Base-by-base conservation (phyloP, 92 coral and sea anemone genomes). In the Palythoa caribaeorum region DNA sequence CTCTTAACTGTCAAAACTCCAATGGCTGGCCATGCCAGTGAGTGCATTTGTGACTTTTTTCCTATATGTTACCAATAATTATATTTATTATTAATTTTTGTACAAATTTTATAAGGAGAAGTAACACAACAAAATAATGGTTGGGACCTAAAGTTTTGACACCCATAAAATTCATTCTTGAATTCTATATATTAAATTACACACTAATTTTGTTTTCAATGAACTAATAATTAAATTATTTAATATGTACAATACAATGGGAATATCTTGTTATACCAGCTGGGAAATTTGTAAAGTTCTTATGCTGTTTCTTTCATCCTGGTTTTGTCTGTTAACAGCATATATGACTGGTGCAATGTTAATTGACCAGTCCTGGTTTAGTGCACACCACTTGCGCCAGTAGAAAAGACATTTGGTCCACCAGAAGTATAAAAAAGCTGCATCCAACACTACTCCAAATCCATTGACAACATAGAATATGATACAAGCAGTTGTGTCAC, bases 321-420 rank as follows among this genome's bases (percentile, higher is more conserved):
- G 88, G 80, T 38, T 91, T 55, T 80, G 92, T 17, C 89, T 88
- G 62, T 90, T 91, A 13, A 81, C 65, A 3, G 79, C 48, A 2
- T 91, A 83, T 72, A 73, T 84, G 6, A 84, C 92, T 9, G 90
- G 88, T 16, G 92, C 80, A n/a, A 89, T 72, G 14, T 90, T 92
- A 40, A 95, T 93, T 44, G 98, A 95, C 98, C 98, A 95, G 68
- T 94, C 98, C 78, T 95, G 98, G 81, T 95, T 95, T 20, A 95
- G 47, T 1, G 97, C 98, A 48, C 96, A 94, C 98, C 98, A 95
- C 39, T 94, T 95, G 63, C 91, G 88, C 95, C 97, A 95, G 75
- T 92, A 95, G 83, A 92, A 94, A 59, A 94, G 74, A 54, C 97
- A 95, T 50, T 92, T 92, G 71, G 94, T 94, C 95, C 96, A 95